Evolutionary conservation across 2,888 invertebrate genomes (phyloP), one percentile per base, ranked within the genome.

Genomic region (Brachycybe producta): DNA sequence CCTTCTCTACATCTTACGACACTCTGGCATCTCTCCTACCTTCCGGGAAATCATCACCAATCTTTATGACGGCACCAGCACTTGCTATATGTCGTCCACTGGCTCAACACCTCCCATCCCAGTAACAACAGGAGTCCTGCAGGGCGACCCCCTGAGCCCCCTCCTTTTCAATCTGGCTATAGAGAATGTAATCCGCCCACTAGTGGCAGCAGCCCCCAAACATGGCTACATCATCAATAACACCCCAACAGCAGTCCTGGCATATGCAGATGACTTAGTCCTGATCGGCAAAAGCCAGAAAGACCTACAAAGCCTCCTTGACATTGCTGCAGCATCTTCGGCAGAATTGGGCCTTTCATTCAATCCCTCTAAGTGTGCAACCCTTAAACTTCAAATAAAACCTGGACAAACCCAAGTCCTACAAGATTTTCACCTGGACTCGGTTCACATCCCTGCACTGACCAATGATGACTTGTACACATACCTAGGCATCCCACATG

Each of bases 91-190:
- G 5, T 47, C 55, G 1, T 19, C 49, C 1, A 39, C 49, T 5
- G 57, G 56, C 57, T 58, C 1, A 51, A 56, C 5, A n/a, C 47
- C 2, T 2, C 48, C 41, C 1, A 61, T 66, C 15, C 41, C 44
- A 1, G 57, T 63, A 42, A 23, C 39, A 0, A 55, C 59, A 35
- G 58, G 64, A 2, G 62, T 67, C 1, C 56, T 60, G 2, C 63
- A 65, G 55, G 66, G 65, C 3, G 60, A 59, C 46, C 64, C 66
- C 2, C 49, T 63, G 0, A 62, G 60, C 44, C 62, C 63, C 0
- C 57, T 64, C 2, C 26, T 64, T 0, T 65, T 67, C 53, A 63
- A 65, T 52, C 51, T 68, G 3, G 56, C 58, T 5, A 48, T 61
- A 8, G 63, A 65, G 45, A n/a, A n/a, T n/a, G n/a, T n/a, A n/a